Evolutionary conservation across 2,113 vertebrate genomes (phyloP), one percentile per base, ranked within the genome.

Genomic region (Lycaon pictus): DNA sequence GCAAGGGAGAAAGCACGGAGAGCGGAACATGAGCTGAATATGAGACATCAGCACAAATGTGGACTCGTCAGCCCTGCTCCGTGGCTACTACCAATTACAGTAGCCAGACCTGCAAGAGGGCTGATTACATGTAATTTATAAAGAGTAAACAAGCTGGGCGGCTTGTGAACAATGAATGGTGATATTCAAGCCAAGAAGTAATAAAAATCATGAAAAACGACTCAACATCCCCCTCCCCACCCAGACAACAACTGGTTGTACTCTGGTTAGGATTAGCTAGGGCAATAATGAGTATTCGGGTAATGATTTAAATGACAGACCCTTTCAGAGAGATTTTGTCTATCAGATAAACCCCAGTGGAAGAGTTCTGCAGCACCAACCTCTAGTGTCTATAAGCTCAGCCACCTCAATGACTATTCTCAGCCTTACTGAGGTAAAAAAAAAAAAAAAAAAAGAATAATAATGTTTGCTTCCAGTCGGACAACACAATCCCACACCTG

Each of bases 141-240:
- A 97, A 90, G 98, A 98, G 97, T 96, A 98, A 98, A 98, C 96
- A 97, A 95, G 93, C 29, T 90, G 95, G 60, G 88, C 43, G 9
- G 95, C 92, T 93, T 88, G 72, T 35, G 98, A 96, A 96, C 95
- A 95, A 97, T 76, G 74, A 97, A 97, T 90, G 13, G 22, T 53
- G 97, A 95, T 29, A 96, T 51, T 88, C 67, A 92, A 96, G 97
- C 96, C 93, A 96, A 97, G 95, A 98, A 94, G 0, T 96, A 96
- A 98, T 96, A 98, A 98, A 98, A 97, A 97, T 93, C 83, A 83
- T 69, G 87, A 98, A 97, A 95, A 96, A 91, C 95, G 97, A 97
- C 88, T 98, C 97, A 94, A 96, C 94, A 72, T 22, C 20, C 96
- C 92, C 81, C 63, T 22, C 77, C 37, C 27, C 55, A 76, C 56